These are phyloP conservation scores for Heliocidaris erythrogramma DNA, from an alignment of 35 echinoderm and acorn worm genomes.

Conservation along the genomic window DNA sequence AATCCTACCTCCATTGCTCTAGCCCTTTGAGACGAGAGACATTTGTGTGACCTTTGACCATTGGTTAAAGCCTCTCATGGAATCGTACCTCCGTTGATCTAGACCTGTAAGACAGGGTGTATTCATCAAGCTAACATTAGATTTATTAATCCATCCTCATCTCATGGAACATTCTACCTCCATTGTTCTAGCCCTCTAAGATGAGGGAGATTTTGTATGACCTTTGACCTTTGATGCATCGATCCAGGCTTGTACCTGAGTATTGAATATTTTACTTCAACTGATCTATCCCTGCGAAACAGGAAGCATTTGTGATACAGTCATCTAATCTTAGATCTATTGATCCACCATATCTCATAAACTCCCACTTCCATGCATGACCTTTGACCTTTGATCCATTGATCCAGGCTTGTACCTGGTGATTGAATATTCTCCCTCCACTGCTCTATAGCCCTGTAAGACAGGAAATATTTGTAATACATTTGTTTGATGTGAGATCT, in stretches of 20 bases:
- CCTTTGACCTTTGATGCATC: background rate
- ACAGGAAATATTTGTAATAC: slow-evolving; percentile 20
- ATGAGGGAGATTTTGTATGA: slow-evolving; percentile 69
- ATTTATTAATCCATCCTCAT: slow-evolving; percentile 57
- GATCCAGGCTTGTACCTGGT: no score
- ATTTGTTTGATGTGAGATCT: background rate
- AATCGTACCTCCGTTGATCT: slow-evolving; percentile 43
- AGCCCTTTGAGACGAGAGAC: slow-evolving; percentile 45
- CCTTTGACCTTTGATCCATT: no score
- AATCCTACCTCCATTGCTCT: slow-evolving; percentile 67
- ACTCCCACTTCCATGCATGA: slow-evolving; percentile 45
- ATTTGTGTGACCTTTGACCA: slow-evolving; percentile 60
- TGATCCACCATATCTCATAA: background rate
- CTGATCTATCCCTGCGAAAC: slow-evolving; percentile 24
- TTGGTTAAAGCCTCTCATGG: no score
- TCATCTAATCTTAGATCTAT: slow-evolving; percentile 48
- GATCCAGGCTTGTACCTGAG: no score
- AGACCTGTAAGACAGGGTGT: slow-evolving; percentile 20
- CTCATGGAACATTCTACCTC: slow-evolving; percentile 58
- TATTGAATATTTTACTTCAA: slow-evolving; percentile 57
- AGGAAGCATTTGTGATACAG: slow-evolving; percentile 64
- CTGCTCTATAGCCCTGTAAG: no score
- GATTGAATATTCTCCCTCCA: no score
- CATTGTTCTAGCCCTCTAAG: slow-evolving; percentile 33
- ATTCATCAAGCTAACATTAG: slow-evolving; percentile 8